Base-by-base conservation (phyloP, 2,888 invertebrate genomes). In the Rhopalosiphum nymphaeae region DNA sequence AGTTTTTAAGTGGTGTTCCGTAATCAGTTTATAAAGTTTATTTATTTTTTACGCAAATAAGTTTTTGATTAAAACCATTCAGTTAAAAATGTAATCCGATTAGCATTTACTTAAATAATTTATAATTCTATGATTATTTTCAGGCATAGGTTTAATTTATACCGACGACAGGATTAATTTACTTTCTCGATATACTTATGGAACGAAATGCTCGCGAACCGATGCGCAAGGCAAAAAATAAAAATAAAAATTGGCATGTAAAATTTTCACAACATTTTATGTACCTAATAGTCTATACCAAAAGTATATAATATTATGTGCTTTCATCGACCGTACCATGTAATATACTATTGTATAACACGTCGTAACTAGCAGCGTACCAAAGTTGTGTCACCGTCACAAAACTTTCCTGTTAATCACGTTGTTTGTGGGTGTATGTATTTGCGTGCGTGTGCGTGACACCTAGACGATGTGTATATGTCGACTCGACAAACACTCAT, bases 11-110 rank as follows among this genome's bases (percentile, higher is more conserved):
- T 88, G 87, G 92, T 92, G 92, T 92, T 88, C 88, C 67, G 53
- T 92, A 92, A 92, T 92, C 92, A 92, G 92, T 88, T 87, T 92
- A 92, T 88, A 92, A 92, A 92, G 88, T 92, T 92, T 88, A 92
- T 92, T 92, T 88, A 88, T 92, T 92, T 90, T 92, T 92, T 92
- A 78, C 49, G 49, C 42, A 42, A 89, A 78, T 49, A 93, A 93
- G 93, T 93, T 89, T 89, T 93, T 84, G 93, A 89, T 92, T 89
- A 93, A 93, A 93, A 93, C 89, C 89, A 93, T 89, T 93, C 93
- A 89, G 89, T 93, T 93, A 93, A 93, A 93, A 93, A 93, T 93
- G 84, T 93, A 93, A 93, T 93, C 93, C 89, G 93, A 93, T 93
- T 93, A 89, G 89, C 93, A 93, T 93, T 93, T 93, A 93, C 89